Base-by-base conservation (phyloP, 2,888 invertebrate genomes). In the Conchocele bisecta region DNA sequence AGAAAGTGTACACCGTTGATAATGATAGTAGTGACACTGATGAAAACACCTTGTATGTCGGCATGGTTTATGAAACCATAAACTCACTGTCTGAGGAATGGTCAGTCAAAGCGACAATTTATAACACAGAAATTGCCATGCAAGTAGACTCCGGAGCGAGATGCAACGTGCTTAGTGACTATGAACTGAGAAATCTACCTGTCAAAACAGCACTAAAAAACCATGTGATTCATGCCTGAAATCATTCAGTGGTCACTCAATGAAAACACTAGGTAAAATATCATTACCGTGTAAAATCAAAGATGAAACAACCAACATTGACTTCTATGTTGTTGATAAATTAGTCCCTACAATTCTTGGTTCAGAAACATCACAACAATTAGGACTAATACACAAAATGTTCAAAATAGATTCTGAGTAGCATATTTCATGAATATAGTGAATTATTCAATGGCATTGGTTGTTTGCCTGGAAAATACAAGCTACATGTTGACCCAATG, bases 361-460 rank as follows among this genome's bases (percentile, higher is more conserved):
- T 17, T 9, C 28, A 51, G 29, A 51, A 17, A 29, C 28, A 17
- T 6, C n/a, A 24, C 48, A 42, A n/a, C 6, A 44, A 11, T 26
- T 75, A 17, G 56, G 64, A 11, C 33, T 72, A 13, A 50, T 75
- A 22, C 51, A 64, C 59, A 31, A 60, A 29, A 35, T 68, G 17
- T 41, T 60, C 31, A 24, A 31, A 4, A 35, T 67, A 29, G 46
- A 60, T 26, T 20, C 37, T 15, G 7, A 42, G 42, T 42, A 22
- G 48, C 46, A 59, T 59, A 29, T 26, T 44, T 11, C 22, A 39
- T 9, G 53, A 67, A 53, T 67, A 53, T 51, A 15, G n/a, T 17
- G 48, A 61, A 20, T 1, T 73, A n/a, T 77, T 76, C 35, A 26
- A 60, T 17, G 71, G 71, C 2, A 13, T 74, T 42, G 74, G 74